A percentile compares a stretch with the other conserved stretches of the same genome.
These are phyloP conservation scores for Pelusios castaneus DNA, from an alignment of 2,113 vertebrate species.

Conservation along the genomic window DNA sequence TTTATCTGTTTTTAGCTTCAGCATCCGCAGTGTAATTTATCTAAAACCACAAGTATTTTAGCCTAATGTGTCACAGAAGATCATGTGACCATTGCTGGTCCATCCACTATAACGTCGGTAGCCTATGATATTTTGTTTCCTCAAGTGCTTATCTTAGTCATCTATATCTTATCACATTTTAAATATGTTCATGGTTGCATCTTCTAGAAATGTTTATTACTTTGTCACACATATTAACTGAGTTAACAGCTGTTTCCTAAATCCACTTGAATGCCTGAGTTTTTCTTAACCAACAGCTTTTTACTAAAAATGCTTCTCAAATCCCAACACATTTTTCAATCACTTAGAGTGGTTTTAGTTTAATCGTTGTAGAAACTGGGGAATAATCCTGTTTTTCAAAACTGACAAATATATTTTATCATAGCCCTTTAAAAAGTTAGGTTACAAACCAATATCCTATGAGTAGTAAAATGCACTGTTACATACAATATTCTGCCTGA, in stretches of 20 bases:
- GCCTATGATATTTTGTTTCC: background rate
- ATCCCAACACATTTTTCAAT: background rate
- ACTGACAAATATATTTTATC: background rate
- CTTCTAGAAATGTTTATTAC: background rate
- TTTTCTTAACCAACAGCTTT: background rate
- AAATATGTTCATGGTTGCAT: rapidly evolving
- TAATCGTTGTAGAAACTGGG: background rate
- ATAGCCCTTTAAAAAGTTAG: background rate
- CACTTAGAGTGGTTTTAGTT: background rate
- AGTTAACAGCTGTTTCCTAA: background rate
- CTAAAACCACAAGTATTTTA: background rate
- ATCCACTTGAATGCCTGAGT: background rate
- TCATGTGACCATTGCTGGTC: background rate
- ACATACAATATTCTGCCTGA: background rate
- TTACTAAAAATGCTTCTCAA: background rate
- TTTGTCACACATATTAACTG: background rate
- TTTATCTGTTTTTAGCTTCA: background rate
- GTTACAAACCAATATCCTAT: background rate
- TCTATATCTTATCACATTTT: background rate
- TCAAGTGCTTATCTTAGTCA: background rate
- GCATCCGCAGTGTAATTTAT: background rate
- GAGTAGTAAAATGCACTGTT: background rate
- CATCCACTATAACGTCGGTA: background rate
- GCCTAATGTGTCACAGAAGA: background rate
- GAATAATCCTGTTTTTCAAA: background rate